Conservation (phyloP, 2,888 invertebrate genomes). For the Cinara cedri region DNA sequence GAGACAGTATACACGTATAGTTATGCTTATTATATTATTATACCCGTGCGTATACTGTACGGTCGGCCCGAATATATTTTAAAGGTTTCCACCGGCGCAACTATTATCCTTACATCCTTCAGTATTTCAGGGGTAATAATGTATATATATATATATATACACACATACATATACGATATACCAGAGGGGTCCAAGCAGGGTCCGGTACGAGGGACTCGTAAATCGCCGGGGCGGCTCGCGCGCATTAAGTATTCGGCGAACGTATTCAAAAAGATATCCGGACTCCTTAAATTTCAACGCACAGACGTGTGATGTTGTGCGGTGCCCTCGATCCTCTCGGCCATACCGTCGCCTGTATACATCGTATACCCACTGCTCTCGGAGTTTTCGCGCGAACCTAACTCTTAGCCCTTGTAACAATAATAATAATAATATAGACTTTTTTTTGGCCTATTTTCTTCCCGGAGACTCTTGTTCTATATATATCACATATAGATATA, state of each 20-base stretch:
- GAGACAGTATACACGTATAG: not conserved
- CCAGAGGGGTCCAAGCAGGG: not conserved
- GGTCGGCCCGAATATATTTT: conserved; percentile 13
- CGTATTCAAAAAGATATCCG: conserved; percentile 53
- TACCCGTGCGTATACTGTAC: conserved; percentile 9
- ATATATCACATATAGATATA: not conserved
- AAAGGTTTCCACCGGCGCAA: conserved; percentile 16
- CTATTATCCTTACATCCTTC: not conserved
- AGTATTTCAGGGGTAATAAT: not conserved
- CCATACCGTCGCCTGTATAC: not conserved
- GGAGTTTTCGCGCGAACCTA: not conserved
- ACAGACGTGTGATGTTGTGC: conserved; percentile 44
- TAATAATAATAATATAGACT: conserved; percentile 1
- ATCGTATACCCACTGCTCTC: not conserved
- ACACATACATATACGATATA: too few relatives aligned
- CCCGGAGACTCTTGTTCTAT: not conserved
- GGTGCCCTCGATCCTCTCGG: not conserved
- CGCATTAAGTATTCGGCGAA: conserved; percentile 50
- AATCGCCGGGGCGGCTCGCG: conserved; percentile 9
- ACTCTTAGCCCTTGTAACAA: not conserved
- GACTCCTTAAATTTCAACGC: conserved; percentile 54
- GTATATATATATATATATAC: not conserved
- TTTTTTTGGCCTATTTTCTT: not conserved
- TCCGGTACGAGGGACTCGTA: conserved; percentile 46
- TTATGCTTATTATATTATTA: conserved; percentile 7